Conservation (phyloP, 2,888 invertebrate species). For the Elmis aenea region DNA sequence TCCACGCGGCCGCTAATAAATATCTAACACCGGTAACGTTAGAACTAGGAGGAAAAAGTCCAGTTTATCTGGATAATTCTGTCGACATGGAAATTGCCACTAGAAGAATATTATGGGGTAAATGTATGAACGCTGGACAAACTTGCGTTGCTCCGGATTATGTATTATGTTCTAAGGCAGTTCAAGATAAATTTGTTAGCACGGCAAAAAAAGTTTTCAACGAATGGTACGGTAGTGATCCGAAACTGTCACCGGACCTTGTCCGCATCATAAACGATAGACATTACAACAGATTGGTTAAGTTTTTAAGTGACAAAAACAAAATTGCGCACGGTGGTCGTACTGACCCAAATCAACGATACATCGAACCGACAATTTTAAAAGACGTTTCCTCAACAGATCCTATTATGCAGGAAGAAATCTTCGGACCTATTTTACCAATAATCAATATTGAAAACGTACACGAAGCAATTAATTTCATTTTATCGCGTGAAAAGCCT, state of each 20-base stretch:
- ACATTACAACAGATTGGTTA: slow-evolving; percentile 71
- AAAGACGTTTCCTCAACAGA: slow-evolving; percentile 70
- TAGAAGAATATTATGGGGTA: slow-evolving; percentile 90
- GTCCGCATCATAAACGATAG: slow-evolving; percentile 79
- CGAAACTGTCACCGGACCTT: slow-evolving; percentile 70
- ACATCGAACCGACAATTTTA: slow-evolving; percentile 81
- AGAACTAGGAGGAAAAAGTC: slow-evolving; percentile 83
- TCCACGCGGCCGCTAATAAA: slow-evolving; percentile 86
- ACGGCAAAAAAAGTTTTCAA: slow-evolving; percentile 57
- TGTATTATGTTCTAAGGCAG: slow-evolving; percentile 72
- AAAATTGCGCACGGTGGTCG: slow-evolving; percentile 77
- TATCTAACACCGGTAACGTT: slow-evolving; percentile 88
- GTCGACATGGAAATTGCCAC: slow-evolving; percentile 72
- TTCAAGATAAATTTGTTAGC: slow-evolving; percentile 57
- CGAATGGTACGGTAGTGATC: slow-evolving; percentile 82
- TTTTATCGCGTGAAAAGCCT: slow-evolving; percentile 86
- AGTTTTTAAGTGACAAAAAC: slow-evolving; percentile 64
- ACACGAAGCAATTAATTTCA: slow-evolving; percentile 86
- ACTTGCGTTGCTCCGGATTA: slow-evolving; percentile 98
- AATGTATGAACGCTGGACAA: slow-evolving; percentile 88
- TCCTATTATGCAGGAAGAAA: slow-evolving; percentile 85
- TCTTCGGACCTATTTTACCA: slow-evolving; percentile 95
- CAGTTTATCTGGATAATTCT: slow-evolving; percentile 82
- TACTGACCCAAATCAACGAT: slow-evolving; percentile 67
- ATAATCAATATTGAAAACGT: slow-evolving; percentile 76